Conservation (phyloP, 2,113 vertebrate genomes). For the Mus spicilegus region DNA sequence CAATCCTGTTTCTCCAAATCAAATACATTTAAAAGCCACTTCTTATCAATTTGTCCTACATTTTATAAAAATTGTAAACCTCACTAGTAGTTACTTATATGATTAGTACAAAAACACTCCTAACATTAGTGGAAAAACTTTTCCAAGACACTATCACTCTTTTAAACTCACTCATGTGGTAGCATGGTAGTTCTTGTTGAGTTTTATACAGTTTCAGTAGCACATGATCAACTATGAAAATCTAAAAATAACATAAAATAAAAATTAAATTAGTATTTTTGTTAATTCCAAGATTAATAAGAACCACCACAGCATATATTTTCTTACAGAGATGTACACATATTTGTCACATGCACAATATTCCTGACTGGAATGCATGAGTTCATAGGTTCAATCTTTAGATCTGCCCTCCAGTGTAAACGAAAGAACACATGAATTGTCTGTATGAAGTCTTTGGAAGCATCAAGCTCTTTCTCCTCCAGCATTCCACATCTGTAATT, state of each 20-base stretch:
- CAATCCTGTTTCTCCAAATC: background rate
- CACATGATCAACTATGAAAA: background rate
- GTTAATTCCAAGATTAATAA: background rate
- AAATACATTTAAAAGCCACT: background rate
- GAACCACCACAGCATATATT: background rate
- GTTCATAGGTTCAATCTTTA: background rate
- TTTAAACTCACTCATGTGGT: background rate
- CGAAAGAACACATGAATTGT: too few species aligned
- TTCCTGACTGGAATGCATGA: background rate
- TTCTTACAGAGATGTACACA: too few species aligned
- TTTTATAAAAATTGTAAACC: background rate
- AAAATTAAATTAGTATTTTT: background rate
- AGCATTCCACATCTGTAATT: background rate
- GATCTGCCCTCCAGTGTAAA: background rate
- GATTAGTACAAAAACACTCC: accelerated
- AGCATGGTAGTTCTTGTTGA: background rate
- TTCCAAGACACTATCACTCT: constrained; percentile 11
- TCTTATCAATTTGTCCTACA: background rate
- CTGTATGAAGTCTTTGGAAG: background rate
- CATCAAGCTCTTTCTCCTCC: background rate
- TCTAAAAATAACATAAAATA: background rate
- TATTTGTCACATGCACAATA: background rate
- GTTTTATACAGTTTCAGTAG: background rate
- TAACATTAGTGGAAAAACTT: background rate
- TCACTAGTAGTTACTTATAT: background rate